Base-by-base conservation (phyloP, 1,140 invertebrate species). In the Nixonia krombeini region DNA sequence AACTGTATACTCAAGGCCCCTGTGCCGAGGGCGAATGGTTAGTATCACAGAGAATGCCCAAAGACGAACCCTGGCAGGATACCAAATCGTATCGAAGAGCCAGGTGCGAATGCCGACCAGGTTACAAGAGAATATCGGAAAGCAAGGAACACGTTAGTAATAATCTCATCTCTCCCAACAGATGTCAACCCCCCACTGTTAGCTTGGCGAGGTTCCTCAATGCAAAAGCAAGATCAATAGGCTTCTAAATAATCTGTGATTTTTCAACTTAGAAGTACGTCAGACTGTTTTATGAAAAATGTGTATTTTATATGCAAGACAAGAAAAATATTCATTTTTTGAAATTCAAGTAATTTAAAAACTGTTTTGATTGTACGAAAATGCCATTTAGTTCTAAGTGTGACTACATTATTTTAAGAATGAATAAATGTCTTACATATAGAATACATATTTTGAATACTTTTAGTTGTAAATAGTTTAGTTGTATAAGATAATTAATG, bases 21-120 rank as follows among this genome's bases (percentile, higher is more conserved):
- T 94, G 93, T 69, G 81, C 86, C 0, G 83, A 87, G 0, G 91
- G 91, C 0, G 88, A 92, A 56, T 94, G 93, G 93, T 75, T 94
- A 17, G 88, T 90, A 4, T 87, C 87, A 0, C 79, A 78, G 26
- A 76, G 87, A 65, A 70, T 31, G 58, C 70, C 80, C 9, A 81
- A 77, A 45, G 69, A 64, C 8, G 73, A 45, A n/a, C 44, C 70
- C n/a, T 84, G 76, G 65, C 64, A 70, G 12, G 69, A 75, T 2
- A 76, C 71, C 10, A 70, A 81, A 29, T 8, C 63, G 2, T 74
- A 72, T 23, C 74, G 81, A 0, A 83, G 79, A 41, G 90, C 89
- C 0, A 83, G 86, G 10, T 94, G 93, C 72, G 89, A 90, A 31
- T 94, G 93, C 70, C 87, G 89, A 46, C 91, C 92, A 0, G 91